Evolutionary conservation across 2,113 vertebrate genomes (phyloP), one percentile per base, ranked within the genome.

Genomic region (Machaerirhynchus nigripectus): DNA sequence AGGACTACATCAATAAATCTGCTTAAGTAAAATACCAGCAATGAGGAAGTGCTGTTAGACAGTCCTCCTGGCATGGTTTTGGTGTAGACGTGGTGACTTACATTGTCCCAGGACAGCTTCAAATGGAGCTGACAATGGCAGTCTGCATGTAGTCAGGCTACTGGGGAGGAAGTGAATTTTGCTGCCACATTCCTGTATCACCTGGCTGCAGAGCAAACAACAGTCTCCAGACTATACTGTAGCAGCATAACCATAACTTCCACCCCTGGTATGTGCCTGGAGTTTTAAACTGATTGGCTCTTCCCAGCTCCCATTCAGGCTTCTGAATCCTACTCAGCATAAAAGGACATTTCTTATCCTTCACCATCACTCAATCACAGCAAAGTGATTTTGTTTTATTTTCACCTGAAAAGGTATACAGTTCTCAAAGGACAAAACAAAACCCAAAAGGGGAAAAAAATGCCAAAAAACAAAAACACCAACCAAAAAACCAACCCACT

Each of bases 121-220:
- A 2, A 56, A 52, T 0, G 19, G 30, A 84, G 27, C 19, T 76
- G 82, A 11, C 20, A 31, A 22, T 8, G 42, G 53, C 81, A 93
- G 39, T 19, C n/a, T 39, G 18, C 1, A 1, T 11, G 17, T 2
- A 47, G 15, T 35, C 55, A 27, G 37, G 17, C 24, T 55, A 1
- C 2, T n/a, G 30, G 12, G 31, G 14, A 56, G 49, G 26, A 59
- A 50, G 14, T 0, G 1, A 94, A 73, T 59, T 71, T 23, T 68
- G 19, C 19, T 44, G 63, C 39, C 40, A 37, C 5, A 22, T 35
- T 56, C 15, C 28, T 19, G 27, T 3, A 8, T 35, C 20, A 9
- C 3, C 39, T 59, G 52, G 6, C 28, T 83, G 28, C 11, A 10
- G 1, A 33, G 30, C 63, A 91, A 17, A 73, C 30, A 64, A 5